A percentile compares a stretch with the other conserved stretches of the same genome.
Evolutionary conservation across 2,797 vertebrate species (phyloP).

Genomic region (Catamblyrhynchus diadema): DNA sequence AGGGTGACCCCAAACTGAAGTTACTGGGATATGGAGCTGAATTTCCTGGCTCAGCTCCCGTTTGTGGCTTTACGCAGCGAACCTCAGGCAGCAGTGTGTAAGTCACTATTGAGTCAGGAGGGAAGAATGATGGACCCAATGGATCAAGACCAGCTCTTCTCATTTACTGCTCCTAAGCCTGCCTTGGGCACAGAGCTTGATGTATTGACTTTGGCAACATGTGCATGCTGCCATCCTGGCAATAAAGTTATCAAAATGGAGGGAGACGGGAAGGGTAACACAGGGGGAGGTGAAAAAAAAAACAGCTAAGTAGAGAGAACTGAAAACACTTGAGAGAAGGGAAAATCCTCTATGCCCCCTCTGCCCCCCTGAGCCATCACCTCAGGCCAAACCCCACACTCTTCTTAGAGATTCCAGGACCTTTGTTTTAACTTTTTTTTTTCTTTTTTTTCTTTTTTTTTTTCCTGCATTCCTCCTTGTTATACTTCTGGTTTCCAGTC

Average conservation of each 20-base stretch:
- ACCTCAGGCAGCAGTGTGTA: background rate
- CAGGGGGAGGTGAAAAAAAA: background rate
- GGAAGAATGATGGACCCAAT: background rate
- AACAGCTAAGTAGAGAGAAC: background rate
- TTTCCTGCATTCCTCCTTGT: slow-evolving; percentile 28
- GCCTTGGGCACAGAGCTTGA: background rate
- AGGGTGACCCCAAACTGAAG: background rate
- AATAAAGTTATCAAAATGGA: background rate
- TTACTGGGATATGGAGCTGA: background rate
- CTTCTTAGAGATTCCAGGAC: background rate
- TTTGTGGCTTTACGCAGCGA: background rate
- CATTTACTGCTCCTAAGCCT: background rate
- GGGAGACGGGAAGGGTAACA: accelerated
- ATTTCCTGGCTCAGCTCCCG: background rate
- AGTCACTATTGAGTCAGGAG: background rate
- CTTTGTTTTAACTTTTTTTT: slow-evolving; percentile 8
- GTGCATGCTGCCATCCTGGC: background rate
- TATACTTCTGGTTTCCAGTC: slow-evolving; percentile 44
- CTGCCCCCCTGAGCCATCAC: background rate
- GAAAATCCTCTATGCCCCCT: background rate
- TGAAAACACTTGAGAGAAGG: background rate
- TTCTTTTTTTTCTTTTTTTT: background rate
- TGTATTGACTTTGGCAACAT: slow-evolving; percentile 34
- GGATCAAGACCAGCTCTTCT: slow-evolving; percentile 32
- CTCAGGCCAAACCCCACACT: background rate